Conservation (phyloP, 2,797 vertebrate species). For the Amniataba percoides region DNA sequence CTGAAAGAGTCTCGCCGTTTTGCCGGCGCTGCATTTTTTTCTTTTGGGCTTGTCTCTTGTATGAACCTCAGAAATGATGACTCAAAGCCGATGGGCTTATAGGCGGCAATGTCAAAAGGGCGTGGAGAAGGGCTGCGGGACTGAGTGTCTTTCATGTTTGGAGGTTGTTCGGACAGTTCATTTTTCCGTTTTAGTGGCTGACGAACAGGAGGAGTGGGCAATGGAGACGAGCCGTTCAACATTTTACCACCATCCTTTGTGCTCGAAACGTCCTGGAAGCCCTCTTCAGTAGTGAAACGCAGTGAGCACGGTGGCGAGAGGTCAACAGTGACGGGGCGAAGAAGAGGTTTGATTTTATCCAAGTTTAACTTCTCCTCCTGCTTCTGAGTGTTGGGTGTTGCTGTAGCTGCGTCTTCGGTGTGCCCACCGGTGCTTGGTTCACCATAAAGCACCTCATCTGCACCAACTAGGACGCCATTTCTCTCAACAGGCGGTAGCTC, state of each 20-base stretch:
- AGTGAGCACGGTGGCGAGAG: conserved; percentile 84
- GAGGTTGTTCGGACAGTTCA: conserved; percentile 83
- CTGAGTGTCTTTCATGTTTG: conserved; percentile 74
- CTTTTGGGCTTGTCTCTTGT: conserved; percentile 88
- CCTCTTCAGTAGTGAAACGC: conserved; percentile 74
- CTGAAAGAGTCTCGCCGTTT: conserved; percentile 82
- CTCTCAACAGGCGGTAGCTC: conserved; percentile 69
- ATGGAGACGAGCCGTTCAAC: conserved; percentile 64
- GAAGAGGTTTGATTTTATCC: conserved; percentile 78
- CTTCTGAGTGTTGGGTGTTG: conserved; percentile 47
- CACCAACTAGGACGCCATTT: conserved; percentile 75
- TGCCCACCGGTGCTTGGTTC: conserved; percentile 73
- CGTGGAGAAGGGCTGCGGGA: conserved; percentile 63
- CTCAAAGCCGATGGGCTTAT: conserved; percentile 96
- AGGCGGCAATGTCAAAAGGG: conserved; percentile 91
- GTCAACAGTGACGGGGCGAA: conserved; percentile 81
- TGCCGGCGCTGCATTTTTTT: conserved; percentile 75
- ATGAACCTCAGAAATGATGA: conserved; percentile 97
- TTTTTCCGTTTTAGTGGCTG: conserved; percentile 90
- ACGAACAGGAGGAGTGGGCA: conserved; percentile 72
- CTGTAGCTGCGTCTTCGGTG: conserved; percentile 58
- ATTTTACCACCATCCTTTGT: conserved; percentile 80
- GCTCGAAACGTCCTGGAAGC: conserved; percentile 64
- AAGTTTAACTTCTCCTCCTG: conserved; percentile 72
- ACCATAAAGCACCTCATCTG: conserved; percentile 82